Percentiles rank a stretch among this genome's conserved stretches.
Conservation (phyloP, 2,888 invertebrate genomes). For the Pristionchus exspectatus region DNA sequence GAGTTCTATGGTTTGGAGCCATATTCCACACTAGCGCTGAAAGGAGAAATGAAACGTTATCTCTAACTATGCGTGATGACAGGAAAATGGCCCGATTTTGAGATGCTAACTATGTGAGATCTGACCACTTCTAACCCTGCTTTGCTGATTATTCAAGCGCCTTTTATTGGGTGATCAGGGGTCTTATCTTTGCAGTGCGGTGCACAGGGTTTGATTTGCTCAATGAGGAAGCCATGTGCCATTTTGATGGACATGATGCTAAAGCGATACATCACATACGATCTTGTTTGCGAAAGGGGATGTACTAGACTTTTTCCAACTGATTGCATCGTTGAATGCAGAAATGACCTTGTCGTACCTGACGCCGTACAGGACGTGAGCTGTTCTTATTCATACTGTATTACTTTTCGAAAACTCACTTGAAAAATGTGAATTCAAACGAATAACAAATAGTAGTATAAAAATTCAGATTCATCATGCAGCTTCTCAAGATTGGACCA, state of each 20-base stretch:
- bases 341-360: too few species aligned
- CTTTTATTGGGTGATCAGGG: not conserved
- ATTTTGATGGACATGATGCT: not conserved
- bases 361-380: too few species aligned
- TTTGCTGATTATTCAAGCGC: not conserved
- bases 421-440: too few species aligned
- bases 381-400: too few species aligned
- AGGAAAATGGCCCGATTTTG: not conserved
- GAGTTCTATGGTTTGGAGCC: too few species aligned
- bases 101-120: not conserved
- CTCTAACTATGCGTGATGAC: not conserved
- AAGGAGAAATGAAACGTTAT: not conserved
- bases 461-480: too few species aligned
- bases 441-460: too few species aligned
- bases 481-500: too few species aligned
- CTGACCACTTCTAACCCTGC: not conserved
- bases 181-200: not conserved
- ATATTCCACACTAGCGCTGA: too few species aligned
- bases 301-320: not conserved
- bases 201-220: not conserved
- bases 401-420: too few species aligned
- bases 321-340: too few species aligned
- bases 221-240: not conserved
- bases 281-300: not conserved
- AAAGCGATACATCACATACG: not conserved